Conservation (phyloP, 2,888 invertebrate species). For the Hirtodrosophila confusa region DNA sequence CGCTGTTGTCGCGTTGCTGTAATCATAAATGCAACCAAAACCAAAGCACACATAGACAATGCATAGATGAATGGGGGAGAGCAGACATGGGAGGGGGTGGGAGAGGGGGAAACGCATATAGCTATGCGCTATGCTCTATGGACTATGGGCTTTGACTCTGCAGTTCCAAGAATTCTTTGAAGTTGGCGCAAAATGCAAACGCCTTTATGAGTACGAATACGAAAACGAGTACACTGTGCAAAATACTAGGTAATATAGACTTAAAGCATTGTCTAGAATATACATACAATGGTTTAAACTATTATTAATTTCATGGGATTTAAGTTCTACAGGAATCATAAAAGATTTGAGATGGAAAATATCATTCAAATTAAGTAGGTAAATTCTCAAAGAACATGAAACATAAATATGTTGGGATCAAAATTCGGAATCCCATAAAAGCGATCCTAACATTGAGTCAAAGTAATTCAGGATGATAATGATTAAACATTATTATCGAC, state of each 20-base stretch:
- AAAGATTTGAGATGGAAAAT: too few relatives aligned
- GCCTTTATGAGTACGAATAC: conserved; percentile 25
- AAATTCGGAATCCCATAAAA: too few relatives aligned
- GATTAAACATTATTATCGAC: too few relatives aligned
- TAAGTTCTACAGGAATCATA: too few relatives aligned
- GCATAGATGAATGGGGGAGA: not conserved
- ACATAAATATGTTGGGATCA: too few relatives aligned
- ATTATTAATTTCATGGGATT: too few relatives aligned
- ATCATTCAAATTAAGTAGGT: too few relatives aligned
- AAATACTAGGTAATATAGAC: conserved; percentile 2
- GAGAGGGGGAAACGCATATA: not conserved
- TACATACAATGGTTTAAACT: too few relatives aligned
- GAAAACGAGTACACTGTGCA: conserved; percentile 18
- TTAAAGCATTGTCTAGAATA: too few relatives aligned
- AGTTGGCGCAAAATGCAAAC: conserved; percentile 65
- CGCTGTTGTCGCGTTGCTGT: conserved; percentile 60
- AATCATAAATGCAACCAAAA: conserved; percentile 78
- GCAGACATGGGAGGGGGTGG: not conserved
- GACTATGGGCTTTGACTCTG: conserved; percentile 6
- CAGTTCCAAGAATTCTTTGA: conserved; percentile 72
- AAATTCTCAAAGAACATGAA: too few relatives aligned
- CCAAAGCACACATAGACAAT: conserved; percentile 59
- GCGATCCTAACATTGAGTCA: too few relatives aligned
- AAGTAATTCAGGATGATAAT: too few relatives aligned
- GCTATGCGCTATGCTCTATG: conserved; percentile 9